These are phyloP conservation scores for Oreochromis spilurus DNA, from an alignment of 2,113 vertebrate genomes.

Conservation along the genomic window DNA sequence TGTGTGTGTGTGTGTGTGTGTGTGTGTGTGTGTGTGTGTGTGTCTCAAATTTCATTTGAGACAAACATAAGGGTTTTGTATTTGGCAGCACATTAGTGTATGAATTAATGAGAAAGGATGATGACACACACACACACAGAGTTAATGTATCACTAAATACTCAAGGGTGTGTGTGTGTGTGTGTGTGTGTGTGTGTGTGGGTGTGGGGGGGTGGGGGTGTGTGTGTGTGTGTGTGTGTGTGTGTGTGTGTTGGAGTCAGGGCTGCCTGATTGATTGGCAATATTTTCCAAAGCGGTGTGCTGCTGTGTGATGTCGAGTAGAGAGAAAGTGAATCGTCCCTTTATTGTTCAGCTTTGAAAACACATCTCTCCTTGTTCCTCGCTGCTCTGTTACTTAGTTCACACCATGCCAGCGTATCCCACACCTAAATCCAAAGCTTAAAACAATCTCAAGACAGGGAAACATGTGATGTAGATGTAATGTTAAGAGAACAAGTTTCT, in stretches of 20 bases:
- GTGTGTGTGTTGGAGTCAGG: background rate
- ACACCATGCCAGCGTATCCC: background rate
- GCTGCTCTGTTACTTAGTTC: background rate
- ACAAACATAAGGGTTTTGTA: background rate
- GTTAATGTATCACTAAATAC: background rate
- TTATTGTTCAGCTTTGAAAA: background rate
- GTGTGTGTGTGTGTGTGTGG: background rate
- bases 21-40: background rate
- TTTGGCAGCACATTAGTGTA: slow-evolving; percentile 17
- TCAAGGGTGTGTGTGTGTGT: background rate
- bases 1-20: background rate
- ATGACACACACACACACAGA: background rate
- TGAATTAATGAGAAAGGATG: slow-evolving; percentile 31
- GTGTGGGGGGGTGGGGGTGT: too few relatives aligned
- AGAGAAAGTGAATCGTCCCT: background rate
- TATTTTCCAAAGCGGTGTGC: background rate
- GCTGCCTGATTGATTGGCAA: slow-evolving; percentile 15
- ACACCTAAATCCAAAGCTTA: background rate
- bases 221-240: background rate
- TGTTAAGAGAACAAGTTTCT: background rate
- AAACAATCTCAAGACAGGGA: background rate
- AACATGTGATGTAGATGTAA: background rate
- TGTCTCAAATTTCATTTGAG: slow-evolving; percentile 14
- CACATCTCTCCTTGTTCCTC: background rate
- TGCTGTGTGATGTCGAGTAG: slow-evolving; percentile 30